Percentiles rank a stretch among this genome's conserved stretches.
Evolutionary conservation across 2,888 invertebrate genomes (phyloP).

Genomic region (Heliconius ethilla): DNA sequence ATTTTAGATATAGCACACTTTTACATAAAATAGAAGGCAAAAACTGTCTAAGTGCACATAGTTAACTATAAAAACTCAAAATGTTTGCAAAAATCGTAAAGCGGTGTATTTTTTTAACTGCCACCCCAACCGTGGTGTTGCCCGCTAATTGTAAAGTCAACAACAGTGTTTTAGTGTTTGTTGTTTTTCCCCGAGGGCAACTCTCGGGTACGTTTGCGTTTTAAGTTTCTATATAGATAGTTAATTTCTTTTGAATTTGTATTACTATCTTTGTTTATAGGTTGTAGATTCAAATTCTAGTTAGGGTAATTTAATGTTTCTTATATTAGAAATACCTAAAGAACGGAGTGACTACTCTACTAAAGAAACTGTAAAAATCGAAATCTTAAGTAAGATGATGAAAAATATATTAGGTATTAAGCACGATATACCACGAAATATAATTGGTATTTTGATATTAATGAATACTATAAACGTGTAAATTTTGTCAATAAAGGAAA

Average conservation of each 20-base stretch:
- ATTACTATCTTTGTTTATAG: neutral
- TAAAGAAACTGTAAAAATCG: no score
- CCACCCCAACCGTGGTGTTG: constrained; percentile 47
- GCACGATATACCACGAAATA: neutral
- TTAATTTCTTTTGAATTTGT: neutral
- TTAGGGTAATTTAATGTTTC: neutral
- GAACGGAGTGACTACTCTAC: no score
- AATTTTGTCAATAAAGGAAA: neutral
- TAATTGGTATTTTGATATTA: neutral
- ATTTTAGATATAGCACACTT: no score
- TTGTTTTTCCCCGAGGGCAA: constrained; percentile 61
- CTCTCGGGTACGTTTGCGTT: constrained; percentile 11
- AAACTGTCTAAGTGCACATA: neutral
- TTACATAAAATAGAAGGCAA: neutral
- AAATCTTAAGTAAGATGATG: no score
- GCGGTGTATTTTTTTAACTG: constrained; percentile 37
- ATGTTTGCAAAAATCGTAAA: constrained; percentile 16
- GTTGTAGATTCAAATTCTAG: neutral
- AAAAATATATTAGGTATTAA: no score
- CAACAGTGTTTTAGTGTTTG: constrained; percentile 60
- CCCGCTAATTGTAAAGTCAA: constrained; percentile 65
- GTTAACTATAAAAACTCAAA: constrained; percentile 6
- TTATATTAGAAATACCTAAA: no score
- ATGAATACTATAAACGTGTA: neutral
- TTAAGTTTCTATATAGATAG: constrained; percentile 4